Conservation (phyloP, 2,113 vertebrate genomes). For the Axis porcinus region DNA sequence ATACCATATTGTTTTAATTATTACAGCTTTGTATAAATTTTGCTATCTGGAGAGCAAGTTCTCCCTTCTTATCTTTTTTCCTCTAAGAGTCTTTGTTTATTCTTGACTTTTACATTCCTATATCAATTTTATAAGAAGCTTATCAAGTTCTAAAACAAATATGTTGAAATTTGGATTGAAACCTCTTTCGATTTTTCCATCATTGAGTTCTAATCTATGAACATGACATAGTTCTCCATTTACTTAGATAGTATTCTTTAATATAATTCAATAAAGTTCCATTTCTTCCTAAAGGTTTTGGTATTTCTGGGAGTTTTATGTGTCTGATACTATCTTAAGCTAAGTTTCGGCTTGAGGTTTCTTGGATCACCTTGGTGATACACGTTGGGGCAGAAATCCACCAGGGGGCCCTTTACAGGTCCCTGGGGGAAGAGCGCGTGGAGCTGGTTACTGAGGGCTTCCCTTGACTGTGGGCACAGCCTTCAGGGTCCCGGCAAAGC, state of each 20-base stretch:
- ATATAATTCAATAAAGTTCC: background rate
- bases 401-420: background rate
- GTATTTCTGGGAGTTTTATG: background rate
- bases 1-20: background rate
- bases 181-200: background rate
- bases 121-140: background rate
- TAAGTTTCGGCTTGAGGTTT: background rate
- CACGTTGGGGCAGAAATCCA: background rate
- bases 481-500: background rate
- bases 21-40: background rate
- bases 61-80: background rate
- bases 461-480: background rate
- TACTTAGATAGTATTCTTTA: background rate
- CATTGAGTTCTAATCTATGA: background rate
- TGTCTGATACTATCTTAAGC: background rate
- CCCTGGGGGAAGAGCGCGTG: rapidly evolving
- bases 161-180: background rate
- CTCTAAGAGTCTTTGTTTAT: background rate
- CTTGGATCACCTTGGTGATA: background rate
- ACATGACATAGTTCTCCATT: background rate
- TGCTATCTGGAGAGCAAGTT: background rate
- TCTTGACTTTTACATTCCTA: background rate
- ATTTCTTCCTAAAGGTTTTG: background rate
- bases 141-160: background rate
- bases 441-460: background rate